Base-by-base conservation (phyloP, 2,888 invertebrate species). In the Plebejus argus region DNA sequence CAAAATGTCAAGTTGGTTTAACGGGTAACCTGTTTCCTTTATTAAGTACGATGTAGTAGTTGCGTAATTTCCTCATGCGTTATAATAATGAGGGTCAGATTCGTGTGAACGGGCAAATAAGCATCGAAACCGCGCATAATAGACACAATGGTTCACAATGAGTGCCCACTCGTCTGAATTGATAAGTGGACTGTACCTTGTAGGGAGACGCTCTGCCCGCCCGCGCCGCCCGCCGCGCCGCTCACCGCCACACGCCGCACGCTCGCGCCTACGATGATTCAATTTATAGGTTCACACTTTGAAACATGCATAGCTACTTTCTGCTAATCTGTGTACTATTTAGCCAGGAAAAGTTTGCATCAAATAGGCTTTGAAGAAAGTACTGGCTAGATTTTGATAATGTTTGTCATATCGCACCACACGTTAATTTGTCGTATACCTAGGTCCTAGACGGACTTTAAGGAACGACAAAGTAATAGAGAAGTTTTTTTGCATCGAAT, bases 91-190 rank as follows among this genome's bases (percentile, higher is more conserved):
- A 72, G 71, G 72, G 70, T 79, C 77, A 77, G 77, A 81, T 79
- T 79, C 85, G 87, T 88, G 88, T 89, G 90, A 88, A 88, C 87
- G 89, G 87, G 90, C 89, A 90, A 91, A 89, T 89, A 88, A 86
- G 88, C 86, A 88, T 89, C 89, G 87, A 91, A 92, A 89, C 88
- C 87, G 85, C 84, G 86, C 86, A 90, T 92, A 91, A 92, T 91
- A 88, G 91, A 85, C 87, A 90, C 89, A 91, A 91, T 91, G 90
- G 87, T 88, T 87, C 87, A 89, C 91, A 90, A 91, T 92, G 92
- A 92, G 90, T 91, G 89, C 89, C 91, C 92, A 92, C 92, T 92
- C 91, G 91, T 90, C 88, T 91, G 93, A 92, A 93, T 93, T 93
- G 93, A 92, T 93, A 93, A 93, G 92, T 93, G 93, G 92, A 92